Evolutionary conservation across 1,140 invertebrate species (phyloP).

Genomic region (Hydropsyche tenuis): DNA sequence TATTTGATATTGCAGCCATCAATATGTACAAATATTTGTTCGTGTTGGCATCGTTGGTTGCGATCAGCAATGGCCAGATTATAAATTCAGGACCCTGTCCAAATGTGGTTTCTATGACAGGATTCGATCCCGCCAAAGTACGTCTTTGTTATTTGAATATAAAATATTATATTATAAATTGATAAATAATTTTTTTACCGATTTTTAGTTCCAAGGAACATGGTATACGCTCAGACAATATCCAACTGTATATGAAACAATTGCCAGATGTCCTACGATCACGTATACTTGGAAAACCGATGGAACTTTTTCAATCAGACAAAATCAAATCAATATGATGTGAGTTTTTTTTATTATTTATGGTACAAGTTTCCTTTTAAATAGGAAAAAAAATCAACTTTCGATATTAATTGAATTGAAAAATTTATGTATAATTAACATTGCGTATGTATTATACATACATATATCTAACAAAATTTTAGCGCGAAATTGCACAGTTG

Average conservation of each 20-base stretch:
- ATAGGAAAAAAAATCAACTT: no score
- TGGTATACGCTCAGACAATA: constrained; percentile 9
- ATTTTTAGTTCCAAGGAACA: neutral
- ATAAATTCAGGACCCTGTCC: neutral
- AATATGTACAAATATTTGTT: neutral
- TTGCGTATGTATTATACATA: no score
- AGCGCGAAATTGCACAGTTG: no score
- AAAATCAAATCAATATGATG: neutral
- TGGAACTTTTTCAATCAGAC: neutral
- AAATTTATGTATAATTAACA: no score
- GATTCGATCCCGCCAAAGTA: neutral
- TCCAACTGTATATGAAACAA: constrained; percentile 4
- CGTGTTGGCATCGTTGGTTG: neutral
- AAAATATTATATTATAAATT: constrained; percentile 6
- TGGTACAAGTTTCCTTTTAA: no score
- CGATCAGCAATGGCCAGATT: neutral
- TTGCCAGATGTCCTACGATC: constrained; percentile 8
- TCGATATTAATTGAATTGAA: no score
- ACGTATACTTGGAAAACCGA: neutral
- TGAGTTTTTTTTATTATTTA: neutral
- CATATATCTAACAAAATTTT: no score
- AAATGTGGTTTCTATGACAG: neutral
- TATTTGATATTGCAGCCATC: neutral
- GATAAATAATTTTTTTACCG: neutral
- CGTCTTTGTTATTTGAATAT: neutral